Conservation (phyloP, 1,140 invertebrate species). For the Dendroctonus ponderosae region DNA sequence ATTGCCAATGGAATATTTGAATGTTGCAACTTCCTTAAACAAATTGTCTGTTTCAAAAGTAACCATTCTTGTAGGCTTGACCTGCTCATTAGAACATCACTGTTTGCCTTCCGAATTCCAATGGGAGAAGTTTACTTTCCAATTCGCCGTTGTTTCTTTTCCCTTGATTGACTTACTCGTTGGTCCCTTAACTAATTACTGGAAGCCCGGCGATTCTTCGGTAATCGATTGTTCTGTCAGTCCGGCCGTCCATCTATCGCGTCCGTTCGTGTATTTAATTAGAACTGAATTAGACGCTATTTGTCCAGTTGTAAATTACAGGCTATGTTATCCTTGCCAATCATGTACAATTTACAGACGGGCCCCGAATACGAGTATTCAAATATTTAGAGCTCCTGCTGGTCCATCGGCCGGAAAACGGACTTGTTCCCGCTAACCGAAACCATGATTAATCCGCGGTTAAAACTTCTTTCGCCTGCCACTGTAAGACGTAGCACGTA, state of each 20-base stretch:
- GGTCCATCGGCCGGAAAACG: conserved; percentile 1
- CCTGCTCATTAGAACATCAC: no score
- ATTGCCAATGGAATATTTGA: no score
- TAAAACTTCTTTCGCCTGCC: no score
- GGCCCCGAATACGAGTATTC: conserved; percentile 31
- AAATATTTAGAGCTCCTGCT: conserved; percentile 37
- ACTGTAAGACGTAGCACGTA: background rate
- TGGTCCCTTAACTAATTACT: conserved; percentile 18
- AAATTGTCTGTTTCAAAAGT: no score
- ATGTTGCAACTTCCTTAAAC: no score
- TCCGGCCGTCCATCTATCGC: conserved; percentile 21
- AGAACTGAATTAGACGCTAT: conserved; percentile 47
- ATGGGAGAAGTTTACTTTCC: no score
- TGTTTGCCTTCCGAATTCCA: background rate
- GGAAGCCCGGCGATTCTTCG: conserved; percentile 10
- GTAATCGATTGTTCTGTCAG: conserved; percentile 43
- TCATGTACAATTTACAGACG: conserved; percentile 42
- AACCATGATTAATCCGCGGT: background rate
- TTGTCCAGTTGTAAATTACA: conserved; percentile 45
- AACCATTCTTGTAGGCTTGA: no score
- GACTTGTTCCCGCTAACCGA: conserved; percentile 1
- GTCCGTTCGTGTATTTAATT: conserved; percentile 42
- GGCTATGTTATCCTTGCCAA: conserved; percentile 43
- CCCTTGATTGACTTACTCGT: conserved; percentile 9
- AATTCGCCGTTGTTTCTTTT: background rate